Evolutionary conservation across 2,888 invertebrate species (phyloP), one percentile per base, ranked within the genome.

Genomic region (Muscina levida): DNA sequence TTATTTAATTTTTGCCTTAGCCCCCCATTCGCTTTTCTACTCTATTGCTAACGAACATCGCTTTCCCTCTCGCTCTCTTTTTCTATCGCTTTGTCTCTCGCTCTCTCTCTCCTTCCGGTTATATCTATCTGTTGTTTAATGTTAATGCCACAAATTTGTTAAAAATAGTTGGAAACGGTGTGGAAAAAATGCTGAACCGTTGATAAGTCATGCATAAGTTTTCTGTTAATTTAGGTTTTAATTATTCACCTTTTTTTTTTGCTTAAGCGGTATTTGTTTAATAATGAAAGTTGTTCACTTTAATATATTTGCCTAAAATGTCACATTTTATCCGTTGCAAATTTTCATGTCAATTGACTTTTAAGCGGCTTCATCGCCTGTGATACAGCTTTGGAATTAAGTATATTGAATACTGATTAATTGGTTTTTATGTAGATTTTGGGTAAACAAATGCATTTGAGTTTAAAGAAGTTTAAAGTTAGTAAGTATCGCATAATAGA

Each of bases 201-300:
- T 48, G 72, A 48, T 75, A 75, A 79, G 39, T 79, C 75, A 79
- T 79, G 79, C 79, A 79, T 75, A 79, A 75, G 72, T 65, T 68
- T 72, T 62, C 71, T 26, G 53, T 51, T 79, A 75, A 75, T 75
- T 75, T 71, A 67, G 46, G 59, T 75, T 74, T 68, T 79, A 79
- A 79, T 79, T 72, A 72, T 72, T 46, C 26, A n/a, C 6, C n/a
- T 31, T 62, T 42, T 62, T 39, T 62, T 31, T 15, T n/a, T n/a
- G 6, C 2, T n/a, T 11, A n/a, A n/a, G n/a, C n/a, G n/a, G n/a
- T 13, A 19, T 17, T 62, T 42, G 59, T 19, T 19, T 59, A 19
- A 59, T 15, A 59, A 59, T 15, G 39, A 22, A 42, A 22, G 31
- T 31, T 31, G 31, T 8, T 31, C 42, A 22, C 22, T 62, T 19